Conservation (phyloP, 1,140 invertebrate genomes). For the Theocolax elegans region DNA sequence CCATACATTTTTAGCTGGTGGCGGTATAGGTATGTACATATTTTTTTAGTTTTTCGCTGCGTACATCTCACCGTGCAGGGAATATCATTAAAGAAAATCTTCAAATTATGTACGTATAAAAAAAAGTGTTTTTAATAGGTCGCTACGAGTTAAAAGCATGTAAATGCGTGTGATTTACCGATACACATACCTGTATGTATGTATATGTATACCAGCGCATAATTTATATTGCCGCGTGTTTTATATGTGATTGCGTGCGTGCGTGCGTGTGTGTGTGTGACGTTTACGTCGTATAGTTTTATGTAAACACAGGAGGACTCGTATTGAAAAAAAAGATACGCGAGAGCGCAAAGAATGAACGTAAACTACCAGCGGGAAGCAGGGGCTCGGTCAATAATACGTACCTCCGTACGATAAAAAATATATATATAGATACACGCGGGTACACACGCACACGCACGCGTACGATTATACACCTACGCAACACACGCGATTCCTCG, state of each 20-base stretch:
- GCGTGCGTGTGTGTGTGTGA: no score
- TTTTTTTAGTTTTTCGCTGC: no score
- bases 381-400: constrained; percentile 13
- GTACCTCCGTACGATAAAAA: neutral
- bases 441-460: neutral
- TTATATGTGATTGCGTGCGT: no score
- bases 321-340: neutral
- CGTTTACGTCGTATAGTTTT: neutral
- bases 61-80: no score
- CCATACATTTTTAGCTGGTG: no score
- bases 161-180: neutral
- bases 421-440: neutral
- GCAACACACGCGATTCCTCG: no score
- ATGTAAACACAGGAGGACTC: neutral
- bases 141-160: neutral
- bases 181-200: no score
- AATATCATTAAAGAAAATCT: no score
- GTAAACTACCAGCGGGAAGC: neutral
- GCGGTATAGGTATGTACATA: no score
- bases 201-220: no score
- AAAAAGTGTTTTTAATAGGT: neutral
- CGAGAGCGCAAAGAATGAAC: neutral
- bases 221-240: neutral
- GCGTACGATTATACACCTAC: no score
- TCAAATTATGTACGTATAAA: no score